Evolutionary conservation across 2,888 invertebrate species (phyloP).

Genomic region (Ophion obscuratus): DNA sequence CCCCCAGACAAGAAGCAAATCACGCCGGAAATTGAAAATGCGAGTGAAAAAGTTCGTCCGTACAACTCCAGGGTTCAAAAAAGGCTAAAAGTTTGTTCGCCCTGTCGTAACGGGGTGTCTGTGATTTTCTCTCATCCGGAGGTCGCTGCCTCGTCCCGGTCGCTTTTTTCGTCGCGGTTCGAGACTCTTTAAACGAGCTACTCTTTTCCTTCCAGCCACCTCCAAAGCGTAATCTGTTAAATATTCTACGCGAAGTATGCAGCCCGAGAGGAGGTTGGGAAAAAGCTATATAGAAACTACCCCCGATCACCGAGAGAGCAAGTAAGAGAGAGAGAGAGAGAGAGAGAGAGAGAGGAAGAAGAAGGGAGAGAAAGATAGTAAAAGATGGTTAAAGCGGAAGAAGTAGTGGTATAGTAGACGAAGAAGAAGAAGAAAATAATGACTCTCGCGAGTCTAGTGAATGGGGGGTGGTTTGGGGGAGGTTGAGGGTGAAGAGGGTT

Average conservation of each 20-base stretch:
- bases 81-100: neutral
- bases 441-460: constrained; percentile 81
- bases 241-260: constrained; percentile 79
- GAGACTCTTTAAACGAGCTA: constrained; percentile 73
- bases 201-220: constrained; percentile 63
- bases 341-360: constrained; percentile 56
- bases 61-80: constrained; percentile 1
- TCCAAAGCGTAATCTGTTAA: constrained; percentile 78
- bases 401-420: constrained; percentile 65
- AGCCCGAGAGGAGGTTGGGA: constrained; percentile 43
- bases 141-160: constrained; percentile 63
- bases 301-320: constrained; percentile 5
- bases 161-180: constrained; percentile 62
- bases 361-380: constrained; percentile 52
- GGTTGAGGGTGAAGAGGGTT: constrained; percentile 62
- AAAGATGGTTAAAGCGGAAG: constrained; percentile 67
- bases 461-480: constrained; percentile 39
- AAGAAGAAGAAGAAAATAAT: constrained; percentile 83
- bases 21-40: neutral
- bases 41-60: constrained; percentile 65
- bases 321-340: constrained; percentile 52
- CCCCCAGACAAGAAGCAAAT: neutral
- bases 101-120: constrained; percentile 64
- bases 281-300: constrained; percentile 33
- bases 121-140: constrained; percentile 70